phyloP scores from a whole-genome alignment of 2,113 vertebrate genomes.

The Cephalopterus ornatus region DNA sequence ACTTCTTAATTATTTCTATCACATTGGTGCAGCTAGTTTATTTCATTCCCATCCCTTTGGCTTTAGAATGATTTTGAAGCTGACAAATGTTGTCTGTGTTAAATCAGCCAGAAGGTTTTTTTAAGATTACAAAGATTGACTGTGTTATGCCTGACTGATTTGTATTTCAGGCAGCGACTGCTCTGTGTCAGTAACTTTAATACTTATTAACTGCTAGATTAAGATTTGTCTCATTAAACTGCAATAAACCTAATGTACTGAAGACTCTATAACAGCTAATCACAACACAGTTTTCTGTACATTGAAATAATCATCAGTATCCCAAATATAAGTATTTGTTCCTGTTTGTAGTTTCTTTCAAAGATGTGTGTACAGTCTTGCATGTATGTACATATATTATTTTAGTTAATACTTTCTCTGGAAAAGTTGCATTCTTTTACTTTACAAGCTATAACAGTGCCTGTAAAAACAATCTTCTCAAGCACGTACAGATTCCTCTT shows the following conservation, averaged over 20 bases:
- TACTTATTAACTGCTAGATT: constrained; percentile 22
- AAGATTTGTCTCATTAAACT: constrained; percentile 35
- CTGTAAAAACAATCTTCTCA: neutral
- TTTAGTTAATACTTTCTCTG: neutral
- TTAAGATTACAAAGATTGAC: neutral
- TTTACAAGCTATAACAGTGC: neutral
- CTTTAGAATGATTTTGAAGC: constrained; percentile 1
- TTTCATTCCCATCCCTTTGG: neutral
- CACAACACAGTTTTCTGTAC: neutral
- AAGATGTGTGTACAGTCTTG: neutral
- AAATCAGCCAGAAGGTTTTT: neutral
- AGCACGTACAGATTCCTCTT: neutral
- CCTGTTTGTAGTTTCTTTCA: neutral
- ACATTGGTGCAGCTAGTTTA: neutral
- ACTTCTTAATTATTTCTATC: neutral
- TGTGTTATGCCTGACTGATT: neutral
- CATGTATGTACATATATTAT: neutral
- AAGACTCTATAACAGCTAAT: neutral
- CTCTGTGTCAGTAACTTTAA: neutral
- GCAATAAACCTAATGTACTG: constrained; percentile 27
- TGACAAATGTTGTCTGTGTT: neutral
- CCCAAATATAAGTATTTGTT: neutral
- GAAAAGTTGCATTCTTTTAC: neutral
- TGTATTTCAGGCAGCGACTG: neutral
- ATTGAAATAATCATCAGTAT: neutral